Evolutionary conservation across 2,888 invertebrate genomes (phyloP), one percentile per base, ranked within the genome.

Genomic region (Stomorhina lunata): DNA sequence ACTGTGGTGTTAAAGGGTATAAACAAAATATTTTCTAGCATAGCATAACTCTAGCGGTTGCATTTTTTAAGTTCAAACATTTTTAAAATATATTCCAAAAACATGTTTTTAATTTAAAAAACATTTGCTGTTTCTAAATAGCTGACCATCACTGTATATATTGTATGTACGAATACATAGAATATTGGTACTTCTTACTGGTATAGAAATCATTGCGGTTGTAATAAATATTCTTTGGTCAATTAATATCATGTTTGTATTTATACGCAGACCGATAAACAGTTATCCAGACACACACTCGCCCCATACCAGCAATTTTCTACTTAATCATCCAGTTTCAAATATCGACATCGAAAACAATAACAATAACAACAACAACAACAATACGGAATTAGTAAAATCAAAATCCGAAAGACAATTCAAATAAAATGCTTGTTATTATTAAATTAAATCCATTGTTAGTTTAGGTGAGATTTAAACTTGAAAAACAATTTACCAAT

Each of bases 161-260:
- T 37, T 29, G 27, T 4, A 37, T 37, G 29, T 22, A 66, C 34
- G 55, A 50, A 68, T 40, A 40, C 68, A 37, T 40, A 77, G 29
- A n/a, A 40, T 77, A 65, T 73, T 79, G 68, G 61, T 55, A 66
- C 43, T 77, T 81, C 72, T 77, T 77, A 32, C 55, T 71, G 61
- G 61, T 83, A 76, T 69, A 69, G 82, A 57, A 80, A 79, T 69
- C 80, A 83, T 84, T 88, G 88, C 88, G 88, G 88, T 85, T 81
- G 86, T 86, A 87, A 88, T 88, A 88, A 88, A 88, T 88, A 87
- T 86, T 80, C 65, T 83, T 82, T 85, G 86, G 85, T 85, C 85
- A 86, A 86, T 86, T 86, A 86, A 86, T 85, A 86, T 86, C 80
- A 84, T 83, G 84, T 85, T 84, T 66, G 84, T 80, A 77, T 84